These are phyloP conservation scores for Hofmannophila pseudospretella DNA, from an alignment of 2,888 invertebrate species.

Conservation along the genomic window DNA sequence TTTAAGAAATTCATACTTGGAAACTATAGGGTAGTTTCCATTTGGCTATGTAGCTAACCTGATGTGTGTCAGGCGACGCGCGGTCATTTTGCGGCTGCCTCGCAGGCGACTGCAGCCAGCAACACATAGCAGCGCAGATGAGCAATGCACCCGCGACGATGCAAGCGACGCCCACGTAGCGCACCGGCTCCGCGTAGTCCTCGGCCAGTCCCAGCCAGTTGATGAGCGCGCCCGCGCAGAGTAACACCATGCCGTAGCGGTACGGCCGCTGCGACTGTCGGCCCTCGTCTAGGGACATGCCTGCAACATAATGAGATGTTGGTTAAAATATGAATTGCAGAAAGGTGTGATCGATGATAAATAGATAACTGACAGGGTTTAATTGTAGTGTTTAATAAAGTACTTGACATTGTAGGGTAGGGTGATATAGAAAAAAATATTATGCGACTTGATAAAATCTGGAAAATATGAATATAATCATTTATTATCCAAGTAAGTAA, in stretches of 20 bases:
- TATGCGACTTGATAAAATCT: too few species aligned
- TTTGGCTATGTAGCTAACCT: too few species aligned
- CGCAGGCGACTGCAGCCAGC: constrained; percentile 81
- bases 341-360: too few species aligned
- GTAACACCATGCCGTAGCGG: constrained; percentile 84
- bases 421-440: too few species aligned
- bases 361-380: too few species aligned
- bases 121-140: constrained; percentile 85
- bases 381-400: too few species aligned
- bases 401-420: too few species aligned
- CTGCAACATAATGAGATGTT: constrained; percentile 42
- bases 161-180: constrained; percentile 85
- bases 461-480: too few species aligned
- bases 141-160: constrained; percentile 85
- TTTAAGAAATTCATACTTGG: too few species aligned
- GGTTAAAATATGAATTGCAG: too few species aligned
- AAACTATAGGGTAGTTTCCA: too few species aligned
- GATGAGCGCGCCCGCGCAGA: constrained; percentile 84
- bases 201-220: constrained; percentile 86
- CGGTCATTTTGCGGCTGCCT: constrained; percentile 63
- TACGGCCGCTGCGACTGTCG: constrained; percentile 84
- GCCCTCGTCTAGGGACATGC: constrained; percentile 82
- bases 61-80: constrained; percentile 67
- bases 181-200: constrained; percentile 83
- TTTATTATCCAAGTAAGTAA: too few species aligned